These are phyloP conservation scores for Nyctibius grandis DNA, from an alignment of 2,797 vertebrate genomes.

Conservation along the genomic window DNA sequence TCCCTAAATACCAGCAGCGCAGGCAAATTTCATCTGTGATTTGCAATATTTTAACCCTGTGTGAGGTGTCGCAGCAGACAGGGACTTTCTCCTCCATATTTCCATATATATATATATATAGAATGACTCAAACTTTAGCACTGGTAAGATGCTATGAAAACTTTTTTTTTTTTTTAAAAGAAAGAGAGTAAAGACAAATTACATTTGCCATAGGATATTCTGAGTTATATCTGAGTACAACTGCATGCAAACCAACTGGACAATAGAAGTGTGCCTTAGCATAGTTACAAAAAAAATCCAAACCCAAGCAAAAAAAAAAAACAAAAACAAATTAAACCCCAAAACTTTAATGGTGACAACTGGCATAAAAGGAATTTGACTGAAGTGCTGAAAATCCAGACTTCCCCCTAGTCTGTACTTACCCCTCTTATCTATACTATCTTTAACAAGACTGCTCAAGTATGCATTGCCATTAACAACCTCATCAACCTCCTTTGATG, in stretches of 20 bases:
- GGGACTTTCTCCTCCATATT: background rate
- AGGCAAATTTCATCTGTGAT: background rate
- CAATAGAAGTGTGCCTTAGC: background rate
- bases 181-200: background rate
- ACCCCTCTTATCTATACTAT: background rate
- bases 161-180: background rate
- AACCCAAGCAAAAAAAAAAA: background rate
- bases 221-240: background rate
- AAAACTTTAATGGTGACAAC: background rate
- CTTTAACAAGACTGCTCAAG: background rate
- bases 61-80: background rate
- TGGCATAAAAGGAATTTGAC: background rate
- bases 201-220: background rate
- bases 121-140: background rate
- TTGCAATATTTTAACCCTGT: background rate
- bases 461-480: background rate
- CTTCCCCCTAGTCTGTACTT: background rate
- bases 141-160: background rate
- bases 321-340: background rate
- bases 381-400: background rate
- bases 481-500: background rate
- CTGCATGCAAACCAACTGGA: background rate
- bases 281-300: background rate
- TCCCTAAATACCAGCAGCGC: background rate
- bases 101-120: background rate